Evolutionary conservation across 1,140 invertebrate species (phyloP).

Genomic region (Gryllus bimaculatus): DNA sequence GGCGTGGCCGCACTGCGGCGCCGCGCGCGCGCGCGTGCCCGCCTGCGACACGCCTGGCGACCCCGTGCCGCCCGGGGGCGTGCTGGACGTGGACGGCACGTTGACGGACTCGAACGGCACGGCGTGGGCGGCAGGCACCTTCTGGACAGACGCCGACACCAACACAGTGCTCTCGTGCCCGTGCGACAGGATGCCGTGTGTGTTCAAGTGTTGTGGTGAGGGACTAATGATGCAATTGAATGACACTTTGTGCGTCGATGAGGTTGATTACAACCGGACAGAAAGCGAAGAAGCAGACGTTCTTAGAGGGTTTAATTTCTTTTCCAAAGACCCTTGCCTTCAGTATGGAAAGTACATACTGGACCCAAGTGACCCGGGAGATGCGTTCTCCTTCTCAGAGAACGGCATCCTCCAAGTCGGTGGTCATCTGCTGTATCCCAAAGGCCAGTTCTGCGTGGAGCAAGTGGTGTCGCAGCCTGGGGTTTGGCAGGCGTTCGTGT

Average conservation of each 20-base stretch:
- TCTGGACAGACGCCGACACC: background rate
- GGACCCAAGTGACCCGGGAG: background rate
- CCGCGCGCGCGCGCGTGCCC: background rate
- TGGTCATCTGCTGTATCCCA: background rate
- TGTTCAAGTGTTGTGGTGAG: background rate
- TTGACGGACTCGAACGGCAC: background rate
- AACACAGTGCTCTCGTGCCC: background rate
- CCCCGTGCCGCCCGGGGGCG: too few species aligned
- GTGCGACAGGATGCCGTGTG: background rate
- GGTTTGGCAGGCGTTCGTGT: background rate
- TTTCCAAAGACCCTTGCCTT: background rate
- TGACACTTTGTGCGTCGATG: background rate
- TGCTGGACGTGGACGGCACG: background rate
- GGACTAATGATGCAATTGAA: background rate
- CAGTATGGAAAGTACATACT: background rate
- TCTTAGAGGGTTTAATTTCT: background rate
- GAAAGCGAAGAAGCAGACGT: background rate
- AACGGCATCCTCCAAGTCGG: background rate
- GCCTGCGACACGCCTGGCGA: background rate
- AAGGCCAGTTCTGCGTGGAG: background rate
- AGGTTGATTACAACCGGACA: background rate
- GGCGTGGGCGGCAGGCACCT: background rate
- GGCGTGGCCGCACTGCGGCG: background rate
- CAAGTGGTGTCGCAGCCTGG: background rate
- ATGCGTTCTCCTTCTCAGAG: background rate